Base-by-base conservation (phyloP, 2,888 invertebrate species). In the Zygogramma bicolorata region DNA sequence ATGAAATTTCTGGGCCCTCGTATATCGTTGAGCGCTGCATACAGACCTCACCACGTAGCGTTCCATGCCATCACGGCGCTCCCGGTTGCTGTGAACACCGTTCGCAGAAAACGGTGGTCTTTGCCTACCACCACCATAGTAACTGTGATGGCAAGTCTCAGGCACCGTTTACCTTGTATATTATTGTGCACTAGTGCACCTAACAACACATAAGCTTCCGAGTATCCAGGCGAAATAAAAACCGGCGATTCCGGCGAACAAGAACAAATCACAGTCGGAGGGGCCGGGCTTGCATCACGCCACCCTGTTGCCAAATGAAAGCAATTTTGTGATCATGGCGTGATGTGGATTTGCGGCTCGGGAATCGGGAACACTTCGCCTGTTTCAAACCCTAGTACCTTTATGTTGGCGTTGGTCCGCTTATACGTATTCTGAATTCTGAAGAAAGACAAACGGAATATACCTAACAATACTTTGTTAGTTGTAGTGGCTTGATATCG, bases 271-370 rank as follows among this genome's bases (percentile, higher is more conserved):
- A 53, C 13, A n/a, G n/a, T n/a, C n/a, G n/a, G 25, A n/a, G 53
- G 53, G 53, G 27, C 53, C 5, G 25, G 25, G 27, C 22, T 34
- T 59, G 42, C 6, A 62, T 62, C 62, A 62, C 62, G 62, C 62
- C 62, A 62, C 29, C 42, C 6, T 42, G 13, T 42, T 22, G 62
- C 62, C 62, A 62, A 62, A 62, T 62, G 62, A 42, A 46, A 40
- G 46, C 53, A n/a, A 25, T 53, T 25, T 13, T 8, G 15, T 27
- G 25, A 34, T 25, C 15, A 40, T 62, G 62, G 62, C 62, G 62
- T 62, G 62, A 62, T 42, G 53, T 27, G 22, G n/a, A n/a, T n/a
- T n/a, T n/a, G n/a, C n/a, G n/a, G n/a, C n/a, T n/a, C n/a, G n/a
- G n/a, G n/a, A n/a, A n/a, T n/a, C n/a, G n/a, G n/a, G n/a, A n/a